Base-by-base conservation (phyloP, 1,140 invertebrate genomes). In the Diachasmimorpha longicaudata region DNA sequence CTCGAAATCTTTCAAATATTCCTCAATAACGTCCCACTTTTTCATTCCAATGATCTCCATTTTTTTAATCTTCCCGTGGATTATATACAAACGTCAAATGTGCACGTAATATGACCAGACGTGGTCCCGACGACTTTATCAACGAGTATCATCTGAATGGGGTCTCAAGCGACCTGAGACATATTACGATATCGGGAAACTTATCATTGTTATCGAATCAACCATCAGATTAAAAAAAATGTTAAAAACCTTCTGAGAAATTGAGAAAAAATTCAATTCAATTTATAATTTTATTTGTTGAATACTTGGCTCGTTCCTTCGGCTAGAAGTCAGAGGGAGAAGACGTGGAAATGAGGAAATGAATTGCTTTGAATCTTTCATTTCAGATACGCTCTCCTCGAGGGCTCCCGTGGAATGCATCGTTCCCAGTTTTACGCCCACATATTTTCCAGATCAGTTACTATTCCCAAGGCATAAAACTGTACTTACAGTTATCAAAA, bases 11-110 rank as follows among this genome's bases (percentile, higher is more conserved):
- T 77, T 36, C 0, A 76, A 72, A 63, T 81, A 85, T 14, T 85
- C 83, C n/a, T 84, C 79, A 13, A 84, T 55, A 13, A 79, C 76
- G 70, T 83, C 79, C 79, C 78, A 84, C 48, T 70, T 80, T 31
- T 74, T 0, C 14, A 85, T 78, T 0, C 58, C 10, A 2, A 8
- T 70, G 9, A 85, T 79, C 70, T 84, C 82, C 84, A 85, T 85
- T 31, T 39, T 52, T 44, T 2, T 4, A 55, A 52, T 4, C 55
- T 11, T 21, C 23, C 66, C 14, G 31, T 52, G 46, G 25, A 52
- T 52, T 72, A 31, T 39, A 3, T 39, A n/a, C 31, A 6, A 68
- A 68, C 36, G 1, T n/a, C 23, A 3, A 58, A 55, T 25, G 36
- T 72, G 37, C 23, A 25, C 11, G 0, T 63, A 19, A 63, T 25